Conservation (phyloP, 64 coral and sea anemone genomes). For the Montipora sp. region DNA sequence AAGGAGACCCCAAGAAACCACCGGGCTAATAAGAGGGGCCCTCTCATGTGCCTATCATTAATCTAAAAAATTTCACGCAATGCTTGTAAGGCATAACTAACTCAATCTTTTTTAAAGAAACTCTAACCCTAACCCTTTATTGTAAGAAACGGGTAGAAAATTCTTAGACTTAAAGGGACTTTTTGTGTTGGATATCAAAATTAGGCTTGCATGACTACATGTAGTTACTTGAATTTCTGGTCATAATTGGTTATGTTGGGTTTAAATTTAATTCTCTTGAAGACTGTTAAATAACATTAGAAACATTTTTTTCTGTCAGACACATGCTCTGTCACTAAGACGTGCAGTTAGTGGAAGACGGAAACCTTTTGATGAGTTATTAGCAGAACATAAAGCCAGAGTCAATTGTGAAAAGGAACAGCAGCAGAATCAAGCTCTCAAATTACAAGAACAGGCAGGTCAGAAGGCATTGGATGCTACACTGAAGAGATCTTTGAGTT, state of each 20-base stretch:
- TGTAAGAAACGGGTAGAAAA: too few relatives aligned
- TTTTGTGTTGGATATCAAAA: too few relatives aligned
- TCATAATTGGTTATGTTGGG: neutral
- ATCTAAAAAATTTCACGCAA: too few relatives aligned
- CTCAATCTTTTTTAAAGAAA: too few relatives aligned
- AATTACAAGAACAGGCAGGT: constrained; percentile 49
- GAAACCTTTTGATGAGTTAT: constrained; percentile 91
- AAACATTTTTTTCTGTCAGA: constrained; percentile 39
- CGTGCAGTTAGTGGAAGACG: constrained; percentile 87
- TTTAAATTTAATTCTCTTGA: neutral
- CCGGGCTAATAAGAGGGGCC: too few relatives aligned
- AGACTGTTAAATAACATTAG: neutral
- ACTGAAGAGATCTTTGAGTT: constrained; percentile 11
- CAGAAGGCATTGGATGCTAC: constrained; percentile 4
- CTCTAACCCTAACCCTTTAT: too few relatives aligned
- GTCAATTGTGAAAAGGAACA: constrained; percentile 96
- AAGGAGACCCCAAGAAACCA: too few relatives aligned
- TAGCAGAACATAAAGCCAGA: constrained; percentile 92
- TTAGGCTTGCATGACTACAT: too few relatives aligned
- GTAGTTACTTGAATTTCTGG: too few relatives aligned
- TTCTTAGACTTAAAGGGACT: too few relatives aligned
- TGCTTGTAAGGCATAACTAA: too few relatives aligned
- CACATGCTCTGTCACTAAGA: constrained; percentile 95
- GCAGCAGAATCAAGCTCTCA: constrained; percentile 67
- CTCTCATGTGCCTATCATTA: too few relatives aligned